Percentiles rank a stretch among this genome's conserved stretches.
Evolutionary conservation across 2,888 invertebrate species (phyloP).

Genomic region (Lampropteryx suffumata): DNA sequence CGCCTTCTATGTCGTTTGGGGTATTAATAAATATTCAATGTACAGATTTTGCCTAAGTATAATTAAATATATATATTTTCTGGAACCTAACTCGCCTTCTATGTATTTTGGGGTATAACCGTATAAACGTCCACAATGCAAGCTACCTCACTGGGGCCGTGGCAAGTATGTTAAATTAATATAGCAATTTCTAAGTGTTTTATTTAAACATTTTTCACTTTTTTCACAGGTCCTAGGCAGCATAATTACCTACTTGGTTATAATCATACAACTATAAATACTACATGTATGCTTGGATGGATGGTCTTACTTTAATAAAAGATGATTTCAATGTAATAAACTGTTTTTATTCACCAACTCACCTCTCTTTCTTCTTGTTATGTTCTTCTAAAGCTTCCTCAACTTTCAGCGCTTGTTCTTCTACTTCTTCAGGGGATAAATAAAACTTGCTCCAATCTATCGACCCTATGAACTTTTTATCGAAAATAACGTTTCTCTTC

Average conservation of each 20-base stretch:
- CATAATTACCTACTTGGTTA: constrained; percentile 46
- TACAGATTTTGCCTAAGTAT: too few species aligned
- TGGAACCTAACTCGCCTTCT: too few species aligned
- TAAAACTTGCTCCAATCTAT: constrained; percentile 29
- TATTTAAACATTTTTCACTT: too few species aligned
- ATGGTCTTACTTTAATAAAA: constrained; percentile 9
- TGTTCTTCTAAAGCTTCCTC: constrained; percentile 51
- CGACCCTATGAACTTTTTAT: constrained; percentile 28
- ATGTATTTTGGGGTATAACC: too few species aligned
- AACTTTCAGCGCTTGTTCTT: constrained; percentile 42
- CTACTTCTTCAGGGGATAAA: constrained; percentile 48
- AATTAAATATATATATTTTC: too few species aligned
- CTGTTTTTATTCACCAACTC: constrained; percentile 5
- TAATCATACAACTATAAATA: constrained; percentile 41
- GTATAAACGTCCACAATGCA: too few species aligned
- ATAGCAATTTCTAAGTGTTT: too few species aligned
- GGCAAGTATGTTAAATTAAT: too few species aligned
- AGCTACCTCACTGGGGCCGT: too few species aligned
- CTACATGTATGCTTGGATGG: neutral
- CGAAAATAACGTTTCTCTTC: constrained; percentile 3
- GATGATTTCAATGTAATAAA: neutral
- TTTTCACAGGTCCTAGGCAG: constrained; percentile 46
- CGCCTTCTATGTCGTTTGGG: too few species aligned
- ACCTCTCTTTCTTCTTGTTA: constrained; percentile 33
- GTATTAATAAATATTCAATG: too few species aligned